These are phyloP conservation scores for Bombyx mori DNA, from an alignment of 1,140 invertebrate genomes.

Conservation along the genomic window ASM3026992v2 NC_085110.1:531501-532000, in stretches of 20 bases:
- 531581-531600: constrained; percentile 91
- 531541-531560: no score
- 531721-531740: constrained; percentile 85
- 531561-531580: constrained; percentile 37
- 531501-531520: no score
- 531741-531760: constrained; percentile 90
- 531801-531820: constrained; percentile 55
- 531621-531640: constrained; percentile 87
- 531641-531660: constrained; percentile 72
- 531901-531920: constrained; percentile 90
- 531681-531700: constrained; percentile 48
- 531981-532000: constrained; percentile 74
- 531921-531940: constrained; percentile 71
- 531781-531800: constrained; percentile 83
- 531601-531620: constrained; percentile 94
- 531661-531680: constrained; percentile 76
- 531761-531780: constrained; percentile 88
- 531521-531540: no score
- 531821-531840: constrained; percentile 94
- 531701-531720: constrained; percentile 31
- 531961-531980: constrained; percentile 81
- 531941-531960: constrained; percentile 75
- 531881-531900: constrained; percentile 86
- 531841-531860: constrained; percentile 89
- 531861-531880: constrained; percentile 78